phyloP scores from a whole-genome alignment of 2,797 vertebrate genomes.

The Cryptoprocta ferox region DNA sequence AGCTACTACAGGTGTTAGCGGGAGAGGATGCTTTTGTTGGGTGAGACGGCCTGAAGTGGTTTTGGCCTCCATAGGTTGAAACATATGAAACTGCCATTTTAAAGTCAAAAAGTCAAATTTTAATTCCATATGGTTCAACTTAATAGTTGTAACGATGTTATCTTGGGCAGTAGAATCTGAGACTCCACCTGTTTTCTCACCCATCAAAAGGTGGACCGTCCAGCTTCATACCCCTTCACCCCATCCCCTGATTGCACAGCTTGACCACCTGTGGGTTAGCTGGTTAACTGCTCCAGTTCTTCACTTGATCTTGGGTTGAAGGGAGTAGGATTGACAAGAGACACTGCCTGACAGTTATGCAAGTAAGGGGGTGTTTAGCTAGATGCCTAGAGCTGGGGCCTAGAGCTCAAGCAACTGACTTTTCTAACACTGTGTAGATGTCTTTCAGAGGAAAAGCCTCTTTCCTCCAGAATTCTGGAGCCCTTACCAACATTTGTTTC shows the following conservation, averaged over 20 bases:
- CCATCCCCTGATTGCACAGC: background rate
- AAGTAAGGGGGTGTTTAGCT: background rate
- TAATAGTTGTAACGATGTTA: background rate
- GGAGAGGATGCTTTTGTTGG: background rate
- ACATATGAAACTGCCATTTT: background rate
- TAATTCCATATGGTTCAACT: background rate
- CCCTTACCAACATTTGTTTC: slow-evolving; percentile 75
- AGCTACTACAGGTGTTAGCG: background rate
- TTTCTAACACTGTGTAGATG: background rate
- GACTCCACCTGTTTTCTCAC: background rate
- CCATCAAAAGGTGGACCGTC: background rate
- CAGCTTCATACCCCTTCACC: rapidly evolving
- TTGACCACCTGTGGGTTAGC: background rate
- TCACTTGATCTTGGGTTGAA: background rate
- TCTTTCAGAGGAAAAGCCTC: background rate
- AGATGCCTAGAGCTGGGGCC: background rate
- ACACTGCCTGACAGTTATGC: background rate
- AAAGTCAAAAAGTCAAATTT: background rate
- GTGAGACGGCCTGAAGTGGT: background rate
- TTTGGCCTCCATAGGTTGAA: background rate
- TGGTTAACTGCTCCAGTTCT: background rate
- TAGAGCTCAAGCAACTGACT: background rate
- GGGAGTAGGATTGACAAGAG: background rate
- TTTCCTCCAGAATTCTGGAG: background rate
- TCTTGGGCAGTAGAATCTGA: background rate